These are phyloP conservation scores for Xerus rutilus DNA, from an alignment of 2,797 vertebrate species.

Conservation along the genomic window DNA sequence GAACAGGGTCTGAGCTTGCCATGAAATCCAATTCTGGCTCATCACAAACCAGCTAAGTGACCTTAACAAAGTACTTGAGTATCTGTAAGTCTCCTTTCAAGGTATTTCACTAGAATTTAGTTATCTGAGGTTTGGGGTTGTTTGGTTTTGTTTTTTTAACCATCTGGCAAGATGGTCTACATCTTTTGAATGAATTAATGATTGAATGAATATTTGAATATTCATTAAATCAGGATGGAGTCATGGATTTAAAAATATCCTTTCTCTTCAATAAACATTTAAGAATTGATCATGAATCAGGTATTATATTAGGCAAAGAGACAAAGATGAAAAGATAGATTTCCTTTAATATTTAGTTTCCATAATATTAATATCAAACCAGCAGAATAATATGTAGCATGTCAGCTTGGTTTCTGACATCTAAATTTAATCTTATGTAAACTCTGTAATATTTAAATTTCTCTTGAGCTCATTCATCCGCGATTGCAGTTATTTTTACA, in stretches of 20 bases:
- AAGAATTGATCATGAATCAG: not conserved
- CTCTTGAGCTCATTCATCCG: not conserved
- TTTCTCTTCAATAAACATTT: conserved; percentile 45
- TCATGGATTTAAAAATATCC: not conserved
- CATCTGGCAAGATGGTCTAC: not conserved
- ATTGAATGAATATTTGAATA: not conserved
- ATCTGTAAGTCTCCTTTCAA: not conserved
- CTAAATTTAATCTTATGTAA: not conserved
- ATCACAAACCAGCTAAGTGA: not conserved
- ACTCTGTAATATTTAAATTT: not conserved
- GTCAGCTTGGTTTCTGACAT: not conserved
- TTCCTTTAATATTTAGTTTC: not conserved
- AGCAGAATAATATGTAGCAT: not conserved
- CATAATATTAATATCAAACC: conserved; percentile 8
- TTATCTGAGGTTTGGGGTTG: not conserved
- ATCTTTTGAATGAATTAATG: not conserved
- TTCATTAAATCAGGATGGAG: not conserved
- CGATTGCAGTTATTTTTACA: not conserved
- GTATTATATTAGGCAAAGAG: not conserved
- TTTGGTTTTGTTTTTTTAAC: not conserved
- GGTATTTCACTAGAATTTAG: not conserved
- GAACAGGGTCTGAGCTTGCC: not conserved
- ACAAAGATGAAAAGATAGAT: not conserved
- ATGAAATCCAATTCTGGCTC: not conserved
- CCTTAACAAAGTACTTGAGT: not conserved